A percentile compares a stretch with the other conserved stretches of the same genome.
Evolutionary conservation across 2,888 invertebrate species (phyloP).

Genomic region (Melieria crassipennis): DNA sequence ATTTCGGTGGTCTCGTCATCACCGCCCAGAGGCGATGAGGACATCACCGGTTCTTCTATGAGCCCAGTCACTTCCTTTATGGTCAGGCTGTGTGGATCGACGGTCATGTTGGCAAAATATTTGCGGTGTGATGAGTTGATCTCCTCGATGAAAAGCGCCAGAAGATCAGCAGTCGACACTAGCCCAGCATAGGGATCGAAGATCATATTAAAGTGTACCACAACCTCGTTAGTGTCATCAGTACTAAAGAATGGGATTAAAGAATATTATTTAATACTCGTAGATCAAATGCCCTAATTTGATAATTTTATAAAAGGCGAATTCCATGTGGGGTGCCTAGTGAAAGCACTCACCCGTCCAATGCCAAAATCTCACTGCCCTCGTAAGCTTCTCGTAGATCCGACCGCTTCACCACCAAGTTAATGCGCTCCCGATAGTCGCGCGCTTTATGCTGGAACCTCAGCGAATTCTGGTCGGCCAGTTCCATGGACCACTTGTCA

Average conservation of each 20-base stretch:
- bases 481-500: slow-evolving; percentile 75
- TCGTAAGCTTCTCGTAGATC: slow-evolving; percentile 80
- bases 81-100: slow-evolving; percentile 73
- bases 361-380: slow-evolving; percentile 82
- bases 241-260: slow-evolving; percentile 63
- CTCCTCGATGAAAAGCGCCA: slow-evolving; percentile 74
- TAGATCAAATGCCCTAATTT: not conserved
- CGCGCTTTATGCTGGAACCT: slow-evolving; percentile 79
- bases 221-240: slow-evolving; percentile 74
- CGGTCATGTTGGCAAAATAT: slow-evolving; percentile 73
- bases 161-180: slow-evolving; percentile 74
- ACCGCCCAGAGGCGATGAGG: slow-evolving; percentile 62
- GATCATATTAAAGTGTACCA: slow-evolving; percentile 86
- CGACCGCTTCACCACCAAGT: slow-evolving; percentile 78
- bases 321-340: not conserved
- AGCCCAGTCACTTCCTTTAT: slow-evolving; percentile 69
- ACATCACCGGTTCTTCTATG: slow-evolving; percentile 63
- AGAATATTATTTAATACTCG: not conserved
- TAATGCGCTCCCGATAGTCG: slow-evolving; percentile 80
- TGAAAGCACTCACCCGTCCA: slow-evolving; percentile 77
- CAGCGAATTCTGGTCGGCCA: slow-evolving; percentile 74
- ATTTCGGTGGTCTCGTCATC: slow-evolving; percentile 63
- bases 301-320: no score
- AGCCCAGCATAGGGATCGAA: slow-evolving; percentile 81
- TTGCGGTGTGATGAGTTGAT: slow-evolving; percentile 69